Base-by-base conservation (phyloP, 2,797 vertebrate species). In the Sebastes cheni region DNA sequence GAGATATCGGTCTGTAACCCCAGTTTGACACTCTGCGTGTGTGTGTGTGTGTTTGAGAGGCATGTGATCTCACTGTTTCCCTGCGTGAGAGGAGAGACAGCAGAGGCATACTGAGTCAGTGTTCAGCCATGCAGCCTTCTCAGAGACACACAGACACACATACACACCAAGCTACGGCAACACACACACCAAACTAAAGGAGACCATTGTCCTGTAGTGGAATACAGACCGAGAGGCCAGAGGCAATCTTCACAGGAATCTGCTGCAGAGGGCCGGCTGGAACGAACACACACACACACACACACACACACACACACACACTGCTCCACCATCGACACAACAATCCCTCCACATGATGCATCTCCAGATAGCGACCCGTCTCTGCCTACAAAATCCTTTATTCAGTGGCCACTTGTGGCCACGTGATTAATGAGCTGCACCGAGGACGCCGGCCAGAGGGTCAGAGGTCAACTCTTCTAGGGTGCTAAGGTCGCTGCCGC, bases 31-130 rank as follows among this genome's bases (percentile, higher is more conserved):
- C 72, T 14, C 62, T 61, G 84, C 30, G n/a, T 65, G 62, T 42
- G 62, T 56, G 85, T 80, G 79, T 73, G 82, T 54, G 81, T 74
- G 77, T 85, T 52, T 29, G 79, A 75, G 72, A 83, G 69, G 58
- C 92, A 89, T 92, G 90, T 95, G 93, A 94, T 89, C 86, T 80
- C 85, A 88, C 58, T 73, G 77, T 85, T 88, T 86, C 82, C 74
- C 88, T 85, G 87, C 88, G 79, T 91, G 88, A 86, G 87, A 84
- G 79, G 72, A 85, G 73, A 90, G 84, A 85, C 75, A 81, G 83
- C 78, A 54, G 83, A 88, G 32, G 77, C 82, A 88, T 36, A 87
- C 86, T 83, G 90, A 91, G 77, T 83, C 89, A 77, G 87, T 80
- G 82, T 86, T 88, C 84, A 92, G 82, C 82, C 89, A 88, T 67